These are phyloP conservation scores for Cheilosia impressa DNA, from an alignment of 2,888 invertebrate genomes.

Conservation along the genomic window DNA sequence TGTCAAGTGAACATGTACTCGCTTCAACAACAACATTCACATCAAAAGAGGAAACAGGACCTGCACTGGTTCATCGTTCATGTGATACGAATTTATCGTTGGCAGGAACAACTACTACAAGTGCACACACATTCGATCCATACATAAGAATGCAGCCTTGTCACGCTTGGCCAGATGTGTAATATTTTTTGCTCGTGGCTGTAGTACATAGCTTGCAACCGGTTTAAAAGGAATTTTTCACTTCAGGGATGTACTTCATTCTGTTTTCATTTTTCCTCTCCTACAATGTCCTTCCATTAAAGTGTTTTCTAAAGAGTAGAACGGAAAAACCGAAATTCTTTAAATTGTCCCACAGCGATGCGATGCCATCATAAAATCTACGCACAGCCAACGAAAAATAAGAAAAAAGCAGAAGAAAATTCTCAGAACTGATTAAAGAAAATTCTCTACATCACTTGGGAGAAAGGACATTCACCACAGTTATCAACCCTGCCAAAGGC, in stretches of 20 bases:
- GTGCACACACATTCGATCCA: conserved; percentile 45
- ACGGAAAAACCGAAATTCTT: conserved; percentile 12
- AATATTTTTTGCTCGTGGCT: conserved; percentile 19
- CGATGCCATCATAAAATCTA: conserved; percentile 52
- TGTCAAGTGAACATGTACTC: conserved; percentile 31
- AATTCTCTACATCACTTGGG: conserved; percentile 34
- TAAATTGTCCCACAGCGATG: conserved; percentile 12
- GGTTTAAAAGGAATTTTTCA: conserved; percentile 15
- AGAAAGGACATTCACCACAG: conserved; percentile 56
- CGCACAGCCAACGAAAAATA: conserved; percentile 33
- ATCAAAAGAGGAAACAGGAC: not conserved
- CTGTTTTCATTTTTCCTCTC: not conserved
- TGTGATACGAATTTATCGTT: conserved; percentile 43
- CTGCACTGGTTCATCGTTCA: conserved; percentile 9
- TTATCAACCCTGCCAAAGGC: conserved; percentile 51
- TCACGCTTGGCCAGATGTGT: conserved; percentile 46
- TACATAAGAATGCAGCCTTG: conserved; percentile 56
- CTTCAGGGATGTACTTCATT: conserved; percentile 6
- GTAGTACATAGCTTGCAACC: not conserved
- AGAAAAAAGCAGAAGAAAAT: not conserved
- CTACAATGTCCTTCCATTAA: conserved; percentile 19
- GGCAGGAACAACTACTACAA: conserved; percentile 51
- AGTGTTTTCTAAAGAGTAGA: conserved; percentile 21
- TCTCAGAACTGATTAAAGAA: conserved; percentile 61
- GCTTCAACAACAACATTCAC: conserved; percentile 9